Percentiles rank a stretch among this genome's conserved stretches.
Conservation (phyloP, 2,888 invertebrate species). For the Vannuccia rotundouncinata region DNA sequence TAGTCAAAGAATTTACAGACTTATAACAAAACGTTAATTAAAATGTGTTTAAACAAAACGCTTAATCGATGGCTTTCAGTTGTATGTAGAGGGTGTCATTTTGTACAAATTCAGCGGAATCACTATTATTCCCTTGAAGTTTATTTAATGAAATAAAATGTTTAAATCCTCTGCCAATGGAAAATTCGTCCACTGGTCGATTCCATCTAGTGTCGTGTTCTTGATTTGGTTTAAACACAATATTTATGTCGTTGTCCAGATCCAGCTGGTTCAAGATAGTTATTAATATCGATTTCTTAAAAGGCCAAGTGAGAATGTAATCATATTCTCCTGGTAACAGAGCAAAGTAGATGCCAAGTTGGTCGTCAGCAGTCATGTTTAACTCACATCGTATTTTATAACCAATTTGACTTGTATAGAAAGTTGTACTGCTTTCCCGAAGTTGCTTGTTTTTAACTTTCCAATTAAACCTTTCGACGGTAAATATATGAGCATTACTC, state of each 20-base stretch:
- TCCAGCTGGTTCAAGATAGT: neutral
- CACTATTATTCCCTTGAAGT: no score
- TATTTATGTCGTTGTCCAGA: neutral
- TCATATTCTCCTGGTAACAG: neutral
- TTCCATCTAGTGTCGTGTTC: no score
- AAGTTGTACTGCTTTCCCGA: neutral
- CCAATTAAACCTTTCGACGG: neutral
- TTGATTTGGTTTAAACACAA: neutral
- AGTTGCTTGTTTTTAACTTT: neutral
- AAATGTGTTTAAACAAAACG: no score
- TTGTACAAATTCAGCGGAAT: no score
- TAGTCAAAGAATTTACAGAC: no score
- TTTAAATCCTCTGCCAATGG: no score
- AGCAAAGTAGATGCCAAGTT: neutral
- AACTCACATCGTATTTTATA: neutral
- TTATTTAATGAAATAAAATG: no score
- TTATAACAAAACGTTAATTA: no score
- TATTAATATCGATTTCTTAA: neutral
- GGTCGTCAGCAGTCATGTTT: neutral
- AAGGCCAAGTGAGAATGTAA: neutral
- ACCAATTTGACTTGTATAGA: neutral
- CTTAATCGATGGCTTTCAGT: no score
- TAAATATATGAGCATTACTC: neutral
- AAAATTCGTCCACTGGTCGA: no score
- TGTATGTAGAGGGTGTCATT: no score